Evolutionary conservation across 2,888 invertebrate species (phyloP), one percentile per base, ranked within the genome.

Genomic region (Prostheceraeus crozeri): DNA sequence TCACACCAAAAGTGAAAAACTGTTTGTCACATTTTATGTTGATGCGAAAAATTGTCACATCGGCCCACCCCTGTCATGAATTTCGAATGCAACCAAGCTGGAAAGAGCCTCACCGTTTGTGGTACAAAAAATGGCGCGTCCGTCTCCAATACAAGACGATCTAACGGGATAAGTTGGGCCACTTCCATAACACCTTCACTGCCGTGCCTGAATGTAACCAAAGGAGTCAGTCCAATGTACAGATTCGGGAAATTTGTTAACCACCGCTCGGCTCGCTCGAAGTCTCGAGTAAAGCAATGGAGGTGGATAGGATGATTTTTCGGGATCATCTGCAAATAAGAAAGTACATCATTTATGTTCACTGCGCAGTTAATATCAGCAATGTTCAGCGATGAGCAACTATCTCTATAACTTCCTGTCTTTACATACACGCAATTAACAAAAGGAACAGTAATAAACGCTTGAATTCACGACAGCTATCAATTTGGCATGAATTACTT

Each of bases 101-200:
- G n/a, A n/a, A n/a, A n/a, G n/a, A n/a, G n/a, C n/a, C 68, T 65
- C 46, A 73, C 71, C 61, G 60, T 59, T 63, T 65, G 61, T 3
- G 79, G 79, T 14, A 76, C 60, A 67, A 79, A 80, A 64, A 78
- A 79, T 1, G 79, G 79, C 1, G 79, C 72, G 68, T 80, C 79
- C 1, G 79, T 80, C 67, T 80, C 79, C 2, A 80, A 67, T 4
- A 80, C 69, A 1, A 80, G 69, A 40, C 74, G 64, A 48, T 75
- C 66, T 1, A 79, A 67, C 1, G 78, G 77, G 27, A 79, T 70
- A 1, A 68, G 64, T 21, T 65, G 59, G 10, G 75, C 75, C 8
- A 76, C 73, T 16, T 75, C 71, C 35, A 68, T 68, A 1, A 71
- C 67, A 1, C 66, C 66, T 0, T 72, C 73, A 8, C 65, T 40